Percentiles rank a stretch among this genome's conserved stretches.
These are phyloP conservation scores for Cataglyphis albicans DNA, from an alignment of 2,888 invertebrate species.

Conservation along the genomic window DNA sequence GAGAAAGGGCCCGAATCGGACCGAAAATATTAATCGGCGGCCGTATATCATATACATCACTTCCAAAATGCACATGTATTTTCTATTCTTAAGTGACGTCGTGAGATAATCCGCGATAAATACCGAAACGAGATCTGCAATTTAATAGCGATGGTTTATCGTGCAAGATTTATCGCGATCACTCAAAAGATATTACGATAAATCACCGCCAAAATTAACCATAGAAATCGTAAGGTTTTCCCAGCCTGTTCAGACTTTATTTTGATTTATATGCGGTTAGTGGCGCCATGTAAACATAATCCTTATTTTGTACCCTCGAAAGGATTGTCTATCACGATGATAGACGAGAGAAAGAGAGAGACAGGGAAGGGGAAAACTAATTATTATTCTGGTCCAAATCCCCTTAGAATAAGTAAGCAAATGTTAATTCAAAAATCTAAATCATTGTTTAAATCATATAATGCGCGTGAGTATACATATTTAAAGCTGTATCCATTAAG, in stretches of 20 bases:
- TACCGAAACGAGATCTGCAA: neutral
- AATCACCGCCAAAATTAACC: conserved; percentile 37
- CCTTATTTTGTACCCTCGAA: neutral
- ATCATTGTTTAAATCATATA: neutral
- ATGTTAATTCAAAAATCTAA: neutral
- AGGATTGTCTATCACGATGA: conserved; percentile 18
- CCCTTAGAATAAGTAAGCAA: neutral
- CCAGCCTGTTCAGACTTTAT: conserved; percentile 22
- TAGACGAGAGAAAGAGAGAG: neutral
- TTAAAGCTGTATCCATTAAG: no score
- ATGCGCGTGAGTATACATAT: neutral
- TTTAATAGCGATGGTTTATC: neutral
- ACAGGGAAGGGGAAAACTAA: neutral
- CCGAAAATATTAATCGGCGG: conserved; percentile 10
- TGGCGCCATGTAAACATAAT: conserved; percentile 16
- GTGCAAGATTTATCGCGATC: conserved; percentile 31
- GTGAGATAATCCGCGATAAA: conserved; percentile 25
- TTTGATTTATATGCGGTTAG: conserved; percentile 39
- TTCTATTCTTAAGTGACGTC: neutral
- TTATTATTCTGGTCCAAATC: conserved; percentile 13
- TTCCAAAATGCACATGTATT: neutral
- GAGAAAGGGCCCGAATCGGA: neutral
- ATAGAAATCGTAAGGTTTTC: conserved; percentile 1
- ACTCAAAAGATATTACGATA: conserved; percentile 30
- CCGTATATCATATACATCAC: neutral